phyloP scores from a whole-genome alignment of 2,888 invertebrate species.

The Dryomyza anilis region DNA sequence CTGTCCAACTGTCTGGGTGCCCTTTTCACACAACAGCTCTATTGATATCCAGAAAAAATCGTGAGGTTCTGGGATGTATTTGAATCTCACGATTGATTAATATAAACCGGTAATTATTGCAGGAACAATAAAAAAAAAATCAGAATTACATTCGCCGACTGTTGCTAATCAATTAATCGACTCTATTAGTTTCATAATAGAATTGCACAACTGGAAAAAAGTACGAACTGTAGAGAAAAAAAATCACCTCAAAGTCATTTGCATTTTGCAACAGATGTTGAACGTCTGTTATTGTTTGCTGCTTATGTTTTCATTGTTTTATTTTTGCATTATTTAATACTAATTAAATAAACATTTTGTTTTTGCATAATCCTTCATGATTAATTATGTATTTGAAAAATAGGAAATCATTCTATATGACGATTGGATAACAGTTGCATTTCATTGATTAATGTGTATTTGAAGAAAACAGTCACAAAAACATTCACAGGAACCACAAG shows the following conservation, averaged over 20 bases:
- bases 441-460: no score
- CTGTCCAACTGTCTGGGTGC: neutral
- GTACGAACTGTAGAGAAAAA: neutral
- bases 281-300: neutral
- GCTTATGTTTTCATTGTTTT: neutral
- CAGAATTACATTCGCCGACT: neutral
- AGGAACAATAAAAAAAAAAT: neutral
- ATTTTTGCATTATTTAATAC: neutral
- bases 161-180: no score
- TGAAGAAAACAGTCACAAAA: no score
- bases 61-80: conserved; percentile 27
- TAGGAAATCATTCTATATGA: no score
- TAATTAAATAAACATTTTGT: no score
- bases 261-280: neutral
- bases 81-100: conserved; percentile 25
- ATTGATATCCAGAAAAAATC: conserved; percentile 7
- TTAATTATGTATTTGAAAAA: no score
- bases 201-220: neutral
- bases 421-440: no score
- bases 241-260: conserved; percentile 3
- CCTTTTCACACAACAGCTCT: neutral
- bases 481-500: no score
- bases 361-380: no score
- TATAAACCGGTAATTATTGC: conserved; percentile 17
- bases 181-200: neutral